phyloP scores from a whole-genome alignment of 2,797 vertebrate genomes.

The Etheostoma nigrum region DNA sequence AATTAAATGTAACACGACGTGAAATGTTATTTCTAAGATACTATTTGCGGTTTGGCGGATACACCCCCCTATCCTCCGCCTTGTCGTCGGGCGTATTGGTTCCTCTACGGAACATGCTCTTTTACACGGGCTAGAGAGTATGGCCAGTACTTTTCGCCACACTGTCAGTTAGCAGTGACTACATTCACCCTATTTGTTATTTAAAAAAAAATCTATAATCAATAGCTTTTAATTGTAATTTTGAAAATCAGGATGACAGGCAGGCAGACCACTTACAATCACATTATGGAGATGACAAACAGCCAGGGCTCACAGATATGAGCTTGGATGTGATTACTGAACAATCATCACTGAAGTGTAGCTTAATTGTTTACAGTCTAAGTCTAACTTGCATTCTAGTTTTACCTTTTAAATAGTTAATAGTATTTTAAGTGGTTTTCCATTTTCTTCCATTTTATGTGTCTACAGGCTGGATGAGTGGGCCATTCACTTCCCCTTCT shows the following conservation, averaged over 20 bases:
- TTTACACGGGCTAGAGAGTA: not conserved
- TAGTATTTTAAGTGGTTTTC: not conserved
- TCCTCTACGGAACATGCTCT: not conserved
- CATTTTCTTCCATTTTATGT: not conserved
- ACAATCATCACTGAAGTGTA: not conserved
- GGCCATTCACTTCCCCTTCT: conserved; percentile 86
- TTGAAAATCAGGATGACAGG: not conserved
- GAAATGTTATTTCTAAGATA: not conserved
- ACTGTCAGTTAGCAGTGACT: conserved; percentile 11
- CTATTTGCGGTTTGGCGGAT: not conserved
- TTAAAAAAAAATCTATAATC: too few relatives aligned
- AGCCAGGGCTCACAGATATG: not conserved
- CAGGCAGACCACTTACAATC: not conserved
- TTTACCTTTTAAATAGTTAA: not conserved
- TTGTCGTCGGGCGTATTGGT: not conserved
- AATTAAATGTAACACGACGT: conserved; percentile 3
- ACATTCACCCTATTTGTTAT: not conserved
- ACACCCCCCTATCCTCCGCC: not conserved
- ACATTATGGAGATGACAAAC: not conserved
- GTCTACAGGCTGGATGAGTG: conserved; percentile 86
- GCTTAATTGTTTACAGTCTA: not conserved
- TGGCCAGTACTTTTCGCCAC: not conserved
- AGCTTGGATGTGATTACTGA: not conserved
- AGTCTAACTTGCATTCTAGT: not conserved
- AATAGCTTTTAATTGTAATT: not conserved